Conservation (phyloP, 2,113 vertebrate genomes). For the Python bivittatus region DNA sequence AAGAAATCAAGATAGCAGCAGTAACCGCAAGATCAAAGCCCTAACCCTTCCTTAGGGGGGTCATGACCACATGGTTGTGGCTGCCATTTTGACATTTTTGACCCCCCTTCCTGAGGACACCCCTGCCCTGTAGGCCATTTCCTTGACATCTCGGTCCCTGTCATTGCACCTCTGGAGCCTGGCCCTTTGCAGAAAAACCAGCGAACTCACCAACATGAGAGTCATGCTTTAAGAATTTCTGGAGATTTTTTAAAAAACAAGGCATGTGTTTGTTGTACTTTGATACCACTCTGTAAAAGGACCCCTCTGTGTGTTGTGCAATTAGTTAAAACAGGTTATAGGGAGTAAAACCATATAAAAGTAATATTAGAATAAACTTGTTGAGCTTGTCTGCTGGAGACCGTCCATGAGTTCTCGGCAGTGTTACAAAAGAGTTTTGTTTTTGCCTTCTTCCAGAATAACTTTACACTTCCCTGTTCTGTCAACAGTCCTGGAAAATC, state of each 20-base stretch:
- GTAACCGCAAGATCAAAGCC: background rate
- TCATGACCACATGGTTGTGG: background rate
- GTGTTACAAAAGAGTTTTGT: background rate
- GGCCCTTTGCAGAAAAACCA: background rate
- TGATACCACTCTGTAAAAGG: background rate
- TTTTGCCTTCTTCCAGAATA: background rate
- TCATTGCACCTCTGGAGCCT: background rate
- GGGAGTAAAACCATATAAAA: background rate
- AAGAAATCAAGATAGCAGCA: background rate
- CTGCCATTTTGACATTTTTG: background rate
- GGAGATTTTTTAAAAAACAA: background rate
- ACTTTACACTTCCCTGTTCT: background rate
- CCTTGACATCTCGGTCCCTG: background rate
- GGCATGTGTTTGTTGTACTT: background rate
- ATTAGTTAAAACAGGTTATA: background rate
- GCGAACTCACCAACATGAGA: background rate
- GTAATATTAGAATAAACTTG: background rate
- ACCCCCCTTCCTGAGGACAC: background rate
- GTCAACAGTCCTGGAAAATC: background rate
- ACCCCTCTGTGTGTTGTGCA: background rate
- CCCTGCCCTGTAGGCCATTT: background rate
- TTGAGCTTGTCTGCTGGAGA: background rate
- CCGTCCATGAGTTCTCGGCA: background rate
- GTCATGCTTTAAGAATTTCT: background rate
- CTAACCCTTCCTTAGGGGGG: background rate